These are phyloP conservation scores for Adelges cooleyi DNA, from an alignment of 1,140 invertebrate genomes.

Conservation along the genomic window DNA sequence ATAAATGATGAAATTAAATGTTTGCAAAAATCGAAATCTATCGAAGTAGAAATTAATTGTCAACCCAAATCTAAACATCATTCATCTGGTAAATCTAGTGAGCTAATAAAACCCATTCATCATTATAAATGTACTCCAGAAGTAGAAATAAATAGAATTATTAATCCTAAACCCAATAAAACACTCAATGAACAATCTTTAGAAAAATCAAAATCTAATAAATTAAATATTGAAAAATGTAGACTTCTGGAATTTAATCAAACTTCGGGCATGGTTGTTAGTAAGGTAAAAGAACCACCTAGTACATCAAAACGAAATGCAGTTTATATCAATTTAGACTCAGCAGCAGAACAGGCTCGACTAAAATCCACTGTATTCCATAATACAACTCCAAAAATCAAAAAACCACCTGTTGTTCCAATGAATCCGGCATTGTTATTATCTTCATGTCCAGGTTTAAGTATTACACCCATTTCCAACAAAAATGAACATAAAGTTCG, in stretches of 20 bases:
- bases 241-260: too few relatives aligned
- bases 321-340: not conserved
- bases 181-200: not conserved
- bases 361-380: not conserved
- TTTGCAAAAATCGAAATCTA: not conserved
- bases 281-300: too few relatives aligned
- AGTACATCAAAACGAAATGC: not conserved
- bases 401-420: not conserved
- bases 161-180: not conserved
- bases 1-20: not conserved
- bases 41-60: too few relatives aligned
- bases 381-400: not conserved
- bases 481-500: not conserved
- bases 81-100: too few relatives aligned
- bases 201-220: not conserved
- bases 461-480: not conserved
- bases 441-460: constrained; percentile 5
- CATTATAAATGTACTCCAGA: too few relatives aligned
- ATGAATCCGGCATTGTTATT: not conserved
- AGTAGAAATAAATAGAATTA: too few relatives aligned
- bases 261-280: too few relatives aligned
- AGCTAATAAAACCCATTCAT: too few relatives aligned
- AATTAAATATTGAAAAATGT: too few relatives aligned
- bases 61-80: too few relatives aligned
- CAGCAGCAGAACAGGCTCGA: not conserved